Evolutionary conservation across 2,888 invertebrate species (phyloP).

Genomic region (Odontocerum albicorne): DNA sequence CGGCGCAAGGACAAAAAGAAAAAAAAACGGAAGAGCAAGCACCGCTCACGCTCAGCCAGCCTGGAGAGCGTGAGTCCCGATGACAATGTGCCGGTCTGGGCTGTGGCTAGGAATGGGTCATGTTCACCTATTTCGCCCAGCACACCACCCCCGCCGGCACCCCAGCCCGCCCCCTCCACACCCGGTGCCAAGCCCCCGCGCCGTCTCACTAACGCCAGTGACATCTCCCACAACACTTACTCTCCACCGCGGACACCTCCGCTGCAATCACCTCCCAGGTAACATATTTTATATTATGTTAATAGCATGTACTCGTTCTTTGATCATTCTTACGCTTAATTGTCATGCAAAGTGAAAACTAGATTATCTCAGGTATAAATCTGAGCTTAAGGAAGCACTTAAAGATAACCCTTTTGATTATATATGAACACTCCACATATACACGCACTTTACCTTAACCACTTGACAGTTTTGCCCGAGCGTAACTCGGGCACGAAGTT

Average conservation of each 20-base stretch:
- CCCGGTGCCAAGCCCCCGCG: slow-evolving; percentile 49
- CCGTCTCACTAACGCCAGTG: slow-evolving; percentile 39
- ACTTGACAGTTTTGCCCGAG: too few relatives aligned
- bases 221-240: slow-evolving; percentile 44
- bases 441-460: too few relatives aligned
- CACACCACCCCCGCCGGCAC: slow-evolving; percentile 58
- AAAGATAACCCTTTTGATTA: too few relatives aligned
- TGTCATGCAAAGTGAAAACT: too few relatives aligned
- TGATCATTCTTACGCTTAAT: too few relatives aligned
- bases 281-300: too few relatives aligned
- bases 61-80: slow-evolving; percentile 66
- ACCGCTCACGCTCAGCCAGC: slow-evolving; percentile 68
- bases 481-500: too few relatives aligned
- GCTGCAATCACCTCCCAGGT: slow-evolving; percentile 50
- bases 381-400: too few relatives aligned
- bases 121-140: slow-evolving; percentile 62
- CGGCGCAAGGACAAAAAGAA: slow-evolving; percentile 72
- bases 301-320: too few relatives aligned
- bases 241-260: slow-evolving; percentile 53
- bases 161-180: slow-evolving; percentile 51
- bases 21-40: slow-evolving; percentile 70
- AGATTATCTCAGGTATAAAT: too few relatives aligned
- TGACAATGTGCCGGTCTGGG: slow-evolving; percentile 51
- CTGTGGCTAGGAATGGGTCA: slow-evolving; percentile 57
- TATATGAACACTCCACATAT: too few relatives aligned